Evolutionary conservation across 2,888 invertebrate species (phyloP).

Genomic region (Dryobotodes eremita): DNA sequence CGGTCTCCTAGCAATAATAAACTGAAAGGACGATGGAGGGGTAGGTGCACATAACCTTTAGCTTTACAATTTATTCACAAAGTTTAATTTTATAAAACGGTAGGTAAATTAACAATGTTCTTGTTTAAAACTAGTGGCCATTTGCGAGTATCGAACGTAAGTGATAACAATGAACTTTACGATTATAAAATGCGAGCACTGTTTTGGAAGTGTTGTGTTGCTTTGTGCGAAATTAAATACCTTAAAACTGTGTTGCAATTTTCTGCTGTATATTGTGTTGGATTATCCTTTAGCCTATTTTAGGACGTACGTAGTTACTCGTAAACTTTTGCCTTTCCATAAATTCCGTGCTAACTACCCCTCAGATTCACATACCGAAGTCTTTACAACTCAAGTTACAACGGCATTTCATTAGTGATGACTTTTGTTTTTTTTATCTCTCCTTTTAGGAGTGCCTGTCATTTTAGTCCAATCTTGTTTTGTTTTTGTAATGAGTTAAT

Average conservation of each 20-base stretch:
- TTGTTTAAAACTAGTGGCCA: slow-evolving; percentile 35
- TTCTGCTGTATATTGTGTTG: background rate
- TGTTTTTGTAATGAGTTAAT: background rate
- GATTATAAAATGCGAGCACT: background rate
- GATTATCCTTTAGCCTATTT: background rate
- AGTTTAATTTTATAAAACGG: slow-evolving; percentile 25
- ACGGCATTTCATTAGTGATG: background rate
- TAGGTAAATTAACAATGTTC: slow-evolving; percentile 27
- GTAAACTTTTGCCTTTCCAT: slow-evolving; percentile 6
- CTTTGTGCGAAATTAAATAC: slow-evolving; percentile 31
- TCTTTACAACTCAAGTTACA: background rate
- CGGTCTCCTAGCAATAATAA: slow-evolving; percentile 78
- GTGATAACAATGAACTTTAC: slow-evolving; percentile 19
- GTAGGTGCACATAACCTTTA: slow-evolving; percentile 60
- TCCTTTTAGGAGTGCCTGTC: no score
- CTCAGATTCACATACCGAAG: background rate
- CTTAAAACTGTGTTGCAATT: background rate
- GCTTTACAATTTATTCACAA: slow-evolving; percentile 37
- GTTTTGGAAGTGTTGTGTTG: slow-evolving; percentile 1
- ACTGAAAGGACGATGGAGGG: slow-evolving; percentile 65
- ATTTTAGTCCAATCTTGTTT: no score
- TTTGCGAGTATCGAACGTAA: slow-evolving; percentile 38
- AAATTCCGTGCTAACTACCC: background rate
- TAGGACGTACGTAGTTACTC: background rate
- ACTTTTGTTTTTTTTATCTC: background rate